These are phyloP conservation scores for Trachymyrmex cornetzi DNA, from an alignment of 1,140 invertebrate genomes.

Conservation along the genomic window DNA sequence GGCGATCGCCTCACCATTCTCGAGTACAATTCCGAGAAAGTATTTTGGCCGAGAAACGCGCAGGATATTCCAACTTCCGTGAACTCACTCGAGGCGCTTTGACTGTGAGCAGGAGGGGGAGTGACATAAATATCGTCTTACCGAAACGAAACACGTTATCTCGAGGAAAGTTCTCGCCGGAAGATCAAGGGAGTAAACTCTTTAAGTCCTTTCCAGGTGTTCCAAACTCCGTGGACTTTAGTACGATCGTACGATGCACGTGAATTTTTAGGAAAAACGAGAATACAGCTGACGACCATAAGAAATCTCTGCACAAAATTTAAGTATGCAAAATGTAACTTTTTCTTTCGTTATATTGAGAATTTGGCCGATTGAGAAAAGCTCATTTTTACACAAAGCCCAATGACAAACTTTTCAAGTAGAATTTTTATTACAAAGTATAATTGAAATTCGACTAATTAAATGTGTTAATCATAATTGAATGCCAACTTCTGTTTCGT, in stretches of 20 bases:
- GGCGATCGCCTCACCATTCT: conserved; percentile 58
- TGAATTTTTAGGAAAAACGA: not conserved
- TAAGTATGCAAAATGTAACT: conserved; percentile 1
- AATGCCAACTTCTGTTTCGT: not conserved
- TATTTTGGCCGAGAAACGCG: conserved; percentile 58
- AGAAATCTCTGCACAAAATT: conserved; percentile 26
- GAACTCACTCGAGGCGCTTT: conserved; percentile 58
- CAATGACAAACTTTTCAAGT: not conserved
- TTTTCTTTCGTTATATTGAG: not conserved
- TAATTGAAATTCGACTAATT: not conserved
- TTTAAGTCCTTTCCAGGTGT: conserved; percentile 65
- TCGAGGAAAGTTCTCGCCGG: conserved; percentile 56
- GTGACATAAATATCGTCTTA: conserved; percentile 69
- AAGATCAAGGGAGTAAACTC: conserved; percentile 67
- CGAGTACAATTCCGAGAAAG: conserved; percentile 56
- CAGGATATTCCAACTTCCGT: conserved; percentile 59
- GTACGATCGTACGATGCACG: conserved; percentile 27
- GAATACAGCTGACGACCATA: conserved; percentile 4
- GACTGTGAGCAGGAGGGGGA: conserved; percentile 42
- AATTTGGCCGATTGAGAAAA: not conserved
- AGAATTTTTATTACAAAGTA: not conserved
- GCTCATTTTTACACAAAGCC: not conserved
- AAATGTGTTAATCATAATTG: not conserved
- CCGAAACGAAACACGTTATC: conserved; percentile 69
- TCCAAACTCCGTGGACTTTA: conserved; percentile 58